A percentile compares a stretch with the other conserved stretches of the same genome.
Evolutionary conservation across 2,888 invertebrate species (phyloP).

Genomic region (Corythucha ciliata): DNA sequence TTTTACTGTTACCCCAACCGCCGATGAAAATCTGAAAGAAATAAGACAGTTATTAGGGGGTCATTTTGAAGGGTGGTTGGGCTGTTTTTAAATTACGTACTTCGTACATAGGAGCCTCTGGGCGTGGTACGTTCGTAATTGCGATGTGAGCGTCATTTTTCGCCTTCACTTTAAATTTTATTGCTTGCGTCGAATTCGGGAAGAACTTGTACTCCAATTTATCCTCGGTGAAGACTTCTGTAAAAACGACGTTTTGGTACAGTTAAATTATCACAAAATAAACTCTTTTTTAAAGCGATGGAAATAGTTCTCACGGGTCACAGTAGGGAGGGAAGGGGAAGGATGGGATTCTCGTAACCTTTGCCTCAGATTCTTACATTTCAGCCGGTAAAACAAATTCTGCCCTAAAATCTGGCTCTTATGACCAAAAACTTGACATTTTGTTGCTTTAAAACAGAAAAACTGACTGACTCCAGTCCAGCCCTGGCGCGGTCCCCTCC

Average conservation of each 20-base stretch:
- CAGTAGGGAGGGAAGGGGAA: too few species aligned
- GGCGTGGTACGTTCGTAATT: slow-evolving; percentile 59
- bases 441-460: too few species aligned
- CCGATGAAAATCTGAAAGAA: slow-evolving; percentile 63
- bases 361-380: too few species aligned
- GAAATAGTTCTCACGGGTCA: too few species aligned
- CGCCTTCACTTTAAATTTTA: slow-evolving; percentile 70
- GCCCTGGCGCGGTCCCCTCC: too few species aligned
- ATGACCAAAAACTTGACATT: too few species aligned
- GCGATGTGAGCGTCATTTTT: slow-evolving; percentile 78
- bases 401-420: too few species aligned
- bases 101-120: slow-evolving; percentile 72
- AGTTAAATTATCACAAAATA: slow-evolving; percentile 3
- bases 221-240: slow-evolving; percentile 71
- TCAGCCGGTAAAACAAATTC: too few species aligned
- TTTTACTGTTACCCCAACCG: slow-evolving; percentile 78
- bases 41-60: slow-evolving; percentile 2
- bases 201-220: slow-evolving; percentile 74
- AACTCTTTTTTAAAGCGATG: background rate
- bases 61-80: background rate
- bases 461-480: too few species aligned
- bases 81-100: slow-evolving; percentile 41
- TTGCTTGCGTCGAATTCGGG: slow-evolving; percentile 56
- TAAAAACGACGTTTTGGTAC: slow-evolving; percentile 40
- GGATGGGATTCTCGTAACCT: too few species aligned